Conservation (phyloP, 2,113 vertebrate genomes). For the Microtus ochrogaster region DNA sequence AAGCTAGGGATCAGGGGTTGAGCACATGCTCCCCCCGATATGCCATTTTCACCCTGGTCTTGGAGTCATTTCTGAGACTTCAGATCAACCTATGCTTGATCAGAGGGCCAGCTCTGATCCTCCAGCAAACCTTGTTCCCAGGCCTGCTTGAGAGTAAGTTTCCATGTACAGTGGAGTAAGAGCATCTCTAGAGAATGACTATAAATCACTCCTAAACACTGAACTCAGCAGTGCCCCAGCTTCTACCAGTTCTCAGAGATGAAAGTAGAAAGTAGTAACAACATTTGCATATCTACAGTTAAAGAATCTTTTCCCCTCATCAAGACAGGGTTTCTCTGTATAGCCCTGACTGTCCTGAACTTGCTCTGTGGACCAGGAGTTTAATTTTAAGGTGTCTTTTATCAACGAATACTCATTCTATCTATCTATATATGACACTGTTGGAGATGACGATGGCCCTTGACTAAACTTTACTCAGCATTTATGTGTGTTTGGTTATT, state of each 20-base stretch:
- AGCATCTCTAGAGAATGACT: no score
- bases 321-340: not conserved
- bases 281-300: not conserved
- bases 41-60: no score
- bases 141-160: not conserved
- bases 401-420: not conserved
- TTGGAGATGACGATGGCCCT: not conserved
- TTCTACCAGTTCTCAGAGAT: not conserved
- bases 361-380: not conserved
- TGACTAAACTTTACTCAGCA: not conserved
- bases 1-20: not conserved
- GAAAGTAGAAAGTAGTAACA: not conserved
- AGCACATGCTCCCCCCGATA: not conserved
- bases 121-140: not conserved
- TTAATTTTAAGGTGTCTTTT: not conserved
- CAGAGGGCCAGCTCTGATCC: fast-evolving
- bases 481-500: not conserved
- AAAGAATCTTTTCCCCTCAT: not conserved
- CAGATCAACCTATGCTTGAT: not conserved
- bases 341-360: not conserved
- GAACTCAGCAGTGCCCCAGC: not conserved
- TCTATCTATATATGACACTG: not conserved
- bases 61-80: not conserved
- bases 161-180: not conserved
- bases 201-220: not conserved